Conservation (phyloP, 2,113 vertebrate species). For the Pseudonaja textilis region DNA sequence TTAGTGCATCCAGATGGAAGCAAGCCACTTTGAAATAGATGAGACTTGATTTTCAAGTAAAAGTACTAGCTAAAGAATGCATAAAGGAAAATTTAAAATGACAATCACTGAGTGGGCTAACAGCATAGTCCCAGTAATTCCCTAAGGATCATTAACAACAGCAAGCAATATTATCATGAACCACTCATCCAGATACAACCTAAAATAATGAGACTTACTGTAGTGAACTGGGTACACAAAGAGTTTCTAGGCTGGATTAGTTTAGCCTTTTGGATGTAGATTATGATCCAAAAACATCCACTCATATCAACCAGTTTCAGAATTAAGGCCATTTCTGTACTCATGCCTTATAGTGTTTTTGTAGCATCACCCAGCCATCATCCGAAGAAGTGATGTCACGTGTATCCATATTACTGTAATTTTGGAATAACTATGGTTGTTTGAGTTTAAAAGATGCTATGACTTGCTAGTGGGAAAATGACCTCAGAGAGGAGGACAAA, state of each 20-base stretch:
- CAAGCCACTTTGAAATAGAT: not conserved
- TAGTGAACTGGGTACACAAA: not conserved
- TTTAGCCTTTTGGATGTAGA: not conserved
- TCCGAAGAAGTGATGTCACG: not conserved
- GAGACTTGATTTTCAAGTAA: not conserved
- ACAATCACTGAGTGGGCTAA: slow-evolving; percentile 1
- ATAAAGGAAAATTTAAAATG: slow-evolving; percentile 12
- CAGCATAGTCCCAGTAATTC: not conserved
- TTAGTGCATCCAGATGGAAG: not conserved
- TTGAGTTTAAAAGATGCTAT: not conserved
- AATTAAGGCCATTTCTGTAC: not conserved
- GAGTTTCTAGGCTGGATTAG: not conserved
- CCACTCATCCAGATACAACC: not conserved
- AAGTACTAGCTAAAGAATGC: not conserved
- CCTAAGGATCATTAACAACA: slow-evolving; percentile 12
- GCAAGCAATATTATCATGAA: not conserved
- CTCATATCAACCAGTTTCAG: not conserved
- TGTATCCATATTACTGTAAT: not conserved
- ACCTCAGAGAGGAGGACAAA: not conserved
- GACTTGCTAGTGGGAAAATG: not conserved
- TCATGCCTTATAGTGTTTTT: not conserved
- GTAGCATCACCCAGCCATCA: not conserved
- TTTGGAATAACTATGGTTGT: not conserved
- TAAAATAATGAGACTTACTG: not conserved
- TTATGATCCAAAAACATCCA: not conserved